Conservation (phyloP, 2,113 vertebrate species). For the Ciconia maguari region DNA sequence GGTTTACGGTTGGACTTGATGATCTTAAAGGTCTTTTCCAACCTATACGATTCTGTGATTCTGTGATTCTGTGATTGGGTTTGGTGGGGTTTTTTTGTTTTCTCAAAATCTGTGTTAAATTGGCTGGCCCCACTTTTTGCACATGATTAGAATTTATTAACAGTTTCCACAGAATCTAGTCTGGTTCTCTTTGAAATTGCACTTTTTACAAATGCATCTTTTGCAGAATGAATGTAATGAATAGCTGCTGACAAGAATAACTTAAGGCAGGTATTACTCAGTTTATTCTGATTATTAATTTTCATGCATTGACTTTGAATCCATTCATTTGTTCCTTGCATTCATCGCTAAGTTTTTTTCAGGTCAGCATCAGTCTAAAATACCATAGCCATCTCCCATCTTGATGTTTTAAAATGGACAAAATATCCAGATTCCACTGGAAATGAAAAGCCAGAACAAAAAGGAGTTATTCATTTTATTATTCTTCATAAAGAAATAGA, state of each 20-base stretch:
- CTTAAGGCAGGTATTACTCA: neutral
- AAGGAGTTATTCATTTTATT: neutral
- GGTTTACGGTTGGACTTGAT: too few species aligned
- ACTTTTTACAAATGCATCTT: neutral
- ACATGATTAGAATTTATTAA: neutral
- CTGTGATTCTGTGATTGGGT: too few species aligned
- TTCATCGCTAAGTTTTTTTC: neutral
- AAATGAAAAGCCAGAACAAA: neutral
- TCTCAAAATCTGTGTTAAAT: neutral
- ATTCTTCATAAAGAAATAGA: neutral
- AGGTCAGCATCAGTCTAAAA: neutral
- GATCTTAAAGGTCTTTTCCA: too few species aligned
- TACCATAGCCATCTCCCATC: neutral
- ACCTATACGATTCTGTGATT: too few species aligned
- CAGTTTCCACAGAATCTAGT: neutral
- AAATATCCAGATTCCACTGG: neutral
- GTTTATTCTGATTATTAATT: neutral
- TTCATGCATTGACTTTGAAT: neutral
- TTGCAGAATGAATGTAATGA: neutral
- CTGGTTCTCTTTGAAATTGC: neutral
- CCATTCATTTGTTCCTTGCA: neutral
- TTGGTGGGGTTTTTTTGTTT: neutral
- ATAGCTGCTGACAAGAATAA: neutral
- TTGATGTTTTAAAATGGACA: neutral
- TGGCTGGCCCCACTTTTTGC: neutral